These are phyloP conservation scores for Erithacus rubecula DNA, from an alignment of 2,797 vertebrate genomes.

Conservation along the genomic window DNA sequence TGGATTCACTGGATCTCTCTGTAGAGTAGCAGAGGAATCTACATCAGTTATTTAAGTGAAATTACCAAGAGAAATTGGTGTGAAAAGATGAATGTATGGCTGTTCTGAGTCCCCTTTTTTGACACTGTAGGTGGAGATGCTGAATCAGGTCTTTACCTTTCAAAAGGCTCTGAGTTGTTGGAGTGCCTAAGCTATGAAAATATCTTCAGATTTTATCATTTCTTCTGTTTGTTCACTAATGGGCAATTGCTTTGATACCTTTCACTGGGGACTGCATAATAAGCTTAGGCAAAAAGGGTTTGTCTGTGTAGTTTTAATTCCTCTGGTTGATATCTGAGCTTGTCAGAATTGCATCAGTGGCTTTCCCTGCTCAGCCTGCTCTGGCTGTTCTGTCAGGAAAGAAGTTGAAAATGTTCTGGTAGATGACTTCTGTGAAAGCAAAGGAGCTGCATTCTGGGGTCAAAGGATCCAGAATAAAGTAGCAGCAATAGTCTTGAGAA, in stretches of 20 bases:
- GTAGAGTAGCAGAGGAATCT: neutral
- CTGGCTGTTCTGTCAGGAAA: neutral
- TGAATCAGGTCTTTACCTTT: neutral
- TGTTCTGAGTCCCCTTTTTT: neutral
- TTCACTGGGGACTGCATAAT: neutral
- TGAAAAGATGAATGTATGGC: accelerated
- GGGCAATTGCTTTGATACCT: neutral
- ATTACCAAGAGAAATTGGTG: neutral
- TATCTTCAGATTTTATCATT: neutral
- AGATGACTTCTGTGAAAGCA: neutral
- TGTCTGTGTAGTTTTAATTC: neutral
- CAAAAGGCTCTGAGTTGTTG: neutral
- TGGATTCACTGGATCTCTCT: neutral
- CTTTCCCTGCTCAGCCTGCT: neutral
- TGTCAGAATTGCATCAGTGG: neutral
- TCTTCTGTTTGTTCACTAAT: neutral
- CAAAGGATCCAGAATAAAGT: neutral
- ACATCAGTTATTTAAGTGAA: neutral
- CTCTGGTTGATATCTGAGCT: neutral
- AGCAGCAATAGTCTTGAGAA: neutral
- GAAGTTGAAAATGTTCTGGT: neutral
- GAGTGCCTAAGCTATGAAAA: neutral
- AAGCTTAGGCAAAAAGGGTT: neutral
- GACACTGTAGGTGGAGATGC: neutral
- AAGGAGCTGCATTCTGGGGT: neutral